Percentiles rank a stretch among this genome's conserved stretches.
These are phyloP conservation scores for Rhagoletis pomonella DNA, from an alignment of 1,140 invertebrate genomes.

Conservation along the genomic window DNA sequence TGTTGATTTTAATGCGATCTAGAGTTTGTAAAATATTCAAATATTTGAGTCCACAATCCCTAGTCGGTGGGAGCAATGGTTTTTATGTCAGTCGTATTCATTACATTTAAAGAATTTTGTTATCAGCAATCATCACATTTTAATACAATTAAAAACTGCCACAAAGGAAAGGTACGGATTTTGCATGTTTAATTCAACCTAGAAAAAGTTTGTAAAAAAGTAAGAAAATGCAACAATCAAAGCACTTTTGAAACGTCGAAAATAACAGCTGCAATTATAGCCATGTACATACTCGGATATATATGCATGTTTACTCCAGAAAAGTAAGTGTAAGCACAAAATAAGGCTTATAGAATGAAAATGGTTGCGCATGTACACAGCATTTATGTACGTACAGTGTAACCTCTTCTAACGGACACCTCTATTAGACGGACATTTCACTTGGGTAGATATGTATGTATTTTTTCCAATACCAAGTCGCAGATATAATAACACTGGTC, in stretches of 20 bases:
- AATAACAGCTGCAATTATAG: conserved; percentile 31
- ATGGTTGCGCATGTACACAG: not conserved
- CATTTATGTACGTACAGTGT: no score
- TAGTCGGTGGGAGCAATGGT: no score
- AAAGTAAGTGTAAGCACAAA: not conserved
- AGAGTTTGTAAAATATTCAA: no score
- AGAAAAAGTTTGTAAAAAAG: not conserved
- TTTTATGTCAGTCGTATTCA: no score
- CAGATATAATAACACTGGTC: no score
- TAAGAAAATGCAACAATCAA: not conserved
- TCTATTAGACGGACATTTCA: no score
- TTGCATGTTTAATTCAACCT: not conserved
- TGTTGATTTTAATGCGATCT: no score
- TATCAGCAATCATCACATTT: conserved; percentile 20
- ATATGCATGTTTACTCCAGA: not conserved
- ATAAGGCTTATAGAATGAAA: not conserved
- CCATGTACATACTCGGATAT: no score
- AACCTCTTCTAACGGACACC: no score
- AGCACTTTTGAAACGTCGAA: not conserved
- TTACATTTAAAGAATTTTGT: not conserved
- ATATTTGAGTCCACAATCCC: no score
- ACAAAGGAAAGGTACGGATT: not conserved
- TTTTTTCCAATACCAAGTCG: no score
- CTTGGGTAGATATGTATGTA: no score
- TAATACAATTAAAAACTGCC: not conserved